Percentiles rank a stretch among this genome's conserved stretches.
Conservation (phyloP, 2,797 vertebrate genomes). For the Peromyscus aztecus region DNA sequence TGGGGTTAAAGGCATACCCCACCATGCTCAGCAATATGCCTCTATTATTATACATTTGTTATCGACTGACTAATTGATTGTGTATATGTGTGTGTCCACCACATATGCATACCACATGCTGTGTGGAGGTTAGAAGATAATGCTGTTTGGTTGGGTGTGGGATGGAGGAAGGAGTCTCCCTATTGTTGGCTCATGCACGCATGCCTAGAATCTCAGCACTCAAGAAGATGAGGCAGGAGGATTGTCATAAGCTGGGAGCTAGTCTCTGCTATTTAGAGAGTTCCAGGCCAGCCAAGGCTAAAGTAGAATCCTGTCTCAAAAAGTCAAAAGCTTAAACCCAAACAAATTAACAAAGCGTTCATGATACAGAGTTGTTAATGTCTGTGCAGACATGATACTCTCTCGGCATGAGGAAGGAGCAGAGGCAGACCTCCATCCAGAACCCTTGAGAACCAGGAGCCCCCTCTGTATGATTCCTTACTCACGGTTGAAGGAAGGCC, state of each 20-base stretch:
- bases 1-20: not conserved
- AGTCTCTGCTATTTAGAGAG: not conserved
- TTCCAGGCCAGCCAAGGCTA: not conserved
- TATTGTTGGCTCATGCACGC: too few species aligned
- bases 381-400: not conserved
- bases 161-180: not conserved
- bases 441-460: not conserved
- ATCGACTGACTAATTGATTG: not conserved
- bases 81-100: not conserved
- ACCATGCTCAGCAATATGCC: not conserved
- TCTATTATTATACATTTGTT: not conserved
- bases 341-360: not conserved
- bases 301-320: not conserved
- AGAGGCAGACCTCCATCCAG: not conserved
- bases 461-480: not conserved
- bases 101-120: not conserved
- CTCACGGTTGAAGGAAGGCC: not conserved
- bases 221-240: not conserved
- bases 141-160: not conserved
- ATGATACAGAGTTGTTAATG: not conserved
- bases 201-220: not conserved
- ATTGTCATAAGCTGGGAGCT: not conserved
- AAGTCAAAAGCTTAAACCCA: not conserved
- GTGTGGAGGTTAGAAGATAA: not conserved
- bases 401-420: not conserved